Conservation (phyloP, 2,113 vertebrate genomes). For the Eulemur rufifrons region DNA sequence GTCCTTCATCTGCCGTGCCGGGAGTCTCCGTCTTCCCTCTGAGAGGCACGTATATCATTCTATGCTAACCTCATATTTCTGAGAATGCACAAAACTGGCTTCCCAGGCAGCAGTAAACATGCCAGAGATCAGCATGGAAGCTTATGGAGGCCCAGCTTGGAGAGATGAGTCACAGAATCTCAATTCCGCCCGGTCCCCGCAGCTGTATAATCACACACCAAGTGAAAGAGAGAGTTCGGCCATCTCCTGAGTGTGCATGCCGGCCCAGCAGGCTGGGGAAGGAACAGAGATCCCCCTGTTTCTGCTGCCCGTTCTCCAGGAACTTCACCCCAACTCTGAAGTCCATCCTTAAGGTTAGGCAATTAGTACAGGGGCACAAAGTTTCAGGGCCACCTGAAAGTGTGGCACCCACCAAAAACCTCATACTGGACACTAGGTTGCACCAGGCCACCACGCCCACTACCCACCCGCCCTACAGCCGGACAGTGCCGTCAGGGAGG, state of each 20-base stretch:
- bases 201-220: neutral
- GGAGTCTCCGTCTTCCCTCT: neutral
- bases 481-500: neutral
- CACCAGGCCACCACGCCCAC: neutral
- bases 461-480: neutral
- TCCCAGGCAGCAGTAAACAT: slow-evolving; percentile 47
- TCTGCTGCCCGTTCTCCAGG: neutral
- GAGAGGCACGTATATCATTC: slow-evolving; percentile 14
- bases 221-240: neutral
- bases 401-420: neutral
- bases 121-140: neutral
- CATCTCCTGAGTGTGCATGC: neutral
- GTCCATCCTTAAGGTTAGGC: neutral
- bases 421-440: neutral
- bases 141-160: neutral
- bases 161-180: slow-evolving; percentile 30
- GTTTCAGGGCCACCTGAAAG: neutral
- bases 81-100: neutral
- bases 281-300: neutral
- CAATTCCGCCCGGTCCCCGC: neutral
- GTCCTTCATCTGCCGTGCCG: neutral
- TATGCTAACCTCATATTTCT: slow-evolving; percentile 11
- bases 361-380: neutral
- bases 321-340: neutral
- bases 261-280: neutral